Base-by-base conservation (phyloP, 1,140 invertebrate genomes). In the Bombus turneri region DNA sequence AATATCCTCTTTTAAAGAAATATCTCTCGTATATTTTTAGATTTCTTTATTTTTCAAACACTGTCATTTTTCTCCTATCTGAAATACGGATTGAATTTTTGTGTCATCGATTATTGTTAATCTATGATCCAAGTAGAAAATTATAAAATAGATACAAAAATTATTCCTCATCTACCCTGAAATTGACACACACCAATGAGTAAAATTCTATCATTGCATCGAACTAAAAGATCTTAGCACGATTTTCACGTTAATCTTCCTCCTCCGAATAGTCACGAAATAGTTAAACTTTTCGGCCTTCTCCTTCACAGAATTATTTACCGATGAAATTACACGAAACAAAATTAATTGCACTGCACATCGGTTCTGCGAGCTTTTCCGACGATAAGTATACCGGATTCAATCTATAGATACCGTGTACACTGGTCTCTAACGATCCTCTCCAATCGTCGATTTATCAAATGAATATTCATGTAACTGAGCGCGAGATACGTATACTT, bases 391-490 rank as follows among this genome's bases (percentile, higher is more conserved):
- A 43, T 22, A 43, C n/a, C 64, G 39, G 22, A 39, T 73, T 77
- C 74, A 25, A 78, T 78, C 66, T 75, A n/a, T 72, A 37, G 22
- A 53, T 39, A 15, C n/a, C 18, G 37, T 57, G 4, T 39, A 77
- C 80, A 12, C 47, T 64, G n/a, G 75, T 25, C 39, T 47, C 68
- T 47, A 72, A 72, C 53, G 75, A 79, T 79, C 66, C 64, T 69
- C 37, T 72, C 22, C 69, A 41, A 81, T 81, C 57, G 77, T 81
- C 69, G 25, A 79, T 78, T 74, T 73, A 80, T 66, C 72, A 73
- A 62, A 72, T 82, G 79, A 85, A 85, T 89, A 89, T 89, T 83
- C 66, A 69, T 64, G 43, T 3, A 66, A 66, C 15, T 3, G 8
- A 10, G 75, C 75, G 9, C 59, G n/a, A 15, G 5, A 9, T 47